Conservation (phyloP, 2,797 vertebrate genomes). For the Periparus ater region DNA sequence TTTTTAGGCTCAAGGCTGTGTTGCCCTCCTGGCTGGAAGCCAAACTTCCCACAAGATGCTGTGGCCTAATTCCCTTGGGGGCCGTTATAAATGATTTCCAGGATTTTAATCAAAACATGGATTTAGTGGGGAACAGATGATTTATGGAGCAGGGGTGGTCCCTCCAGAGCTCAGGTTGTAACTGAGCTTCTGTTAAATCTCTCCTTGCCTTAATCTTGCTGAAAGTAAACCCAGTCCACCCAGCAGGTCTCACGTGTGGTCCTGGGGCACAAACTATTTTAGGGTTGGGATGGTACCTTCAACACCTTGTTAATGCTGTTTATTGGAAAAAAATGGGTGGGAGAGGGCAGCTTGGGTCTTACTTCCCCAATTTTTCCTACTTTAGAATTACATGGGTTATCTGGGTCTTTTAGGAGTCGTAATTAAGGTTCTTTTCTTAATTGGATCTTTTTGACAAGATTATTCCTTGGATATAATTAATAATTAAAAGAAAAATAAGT, state of each 20-base stretch:
- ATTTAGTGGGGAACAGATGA: constrained; percentile 47
- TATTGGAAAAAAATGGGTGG: neutral
- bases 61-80: neutral
- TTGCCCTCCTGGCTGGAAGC: constrained; percentile 4
- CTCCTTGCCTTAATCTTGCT: neutral
- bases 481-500: too few relatives aligned
- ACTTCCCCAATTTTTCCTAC: neutral
- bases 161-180: constrained; percentile 10
- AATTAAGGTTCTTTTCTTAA: neutral
- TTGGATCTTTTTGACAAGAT: neutral
- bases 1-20: neutral
- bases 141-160: constrained; percentile 35
- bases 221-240: neutral
- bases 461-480: neutral
- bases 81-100: constrained; percentile 1
- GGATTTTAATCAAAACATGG: neutral
- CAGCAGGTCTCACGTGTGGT: constrained; percentile 29
- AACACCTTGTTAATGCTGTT: constrained; percentile 11
- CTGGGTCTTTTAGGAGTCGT: neutral
- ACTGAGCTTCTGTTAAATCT: constrained; percentile 28
- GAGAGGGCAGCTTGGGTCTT: neutral
- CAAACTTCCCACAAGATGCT: neutral
- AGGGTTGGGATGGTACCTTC: constrained; percentile 1
- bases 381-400: neutral
- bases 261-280: constrained; percentile 6